Evolutionary conservation across 2,888 invertebrate genomes (phyloP).

Genomic region (Himalopsyche japonica): DNA sequence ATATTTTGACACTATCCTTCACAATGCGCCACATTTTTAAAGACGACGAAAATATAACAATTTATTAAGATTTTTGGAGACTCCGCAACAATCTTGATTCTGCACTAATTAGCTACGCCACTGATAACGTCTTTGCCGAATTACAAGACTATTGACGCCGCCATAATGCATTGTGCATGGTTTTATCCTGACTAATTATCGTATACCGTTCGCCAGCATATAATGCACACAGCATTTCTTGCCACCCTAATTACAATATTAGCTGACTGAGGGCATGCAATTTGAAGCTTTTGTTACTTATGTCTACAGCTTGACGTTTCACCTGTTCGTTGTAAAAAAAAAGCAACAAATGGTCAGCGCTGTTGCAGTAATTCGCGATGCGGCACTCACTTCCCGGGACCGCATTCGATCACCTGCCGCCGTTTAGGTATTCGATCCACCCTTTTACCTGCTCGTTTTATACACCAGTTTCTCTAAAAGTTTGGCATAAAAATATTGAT

Average conservation of each 20-base stretch:
- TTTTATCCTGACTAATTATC: too few relatives aligned
- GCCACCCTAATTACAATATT: not conserved
- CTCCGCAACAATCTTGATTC: too few relatives aligned
- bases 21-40: too few relatives aligned
- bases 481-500: not conserved
- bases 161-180: too few relatives aligned
- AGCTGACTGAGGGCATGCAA: not conserved
- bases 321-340: not conserved
- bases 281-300: not conserved
- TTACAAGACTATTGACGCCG: too few relatives aligned
- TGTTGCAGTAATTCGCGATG: not conserved
- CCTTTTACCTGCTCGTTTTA: not conserved
- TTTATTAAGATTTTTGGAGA: too few relatives aligned
- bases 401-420: not conserved
- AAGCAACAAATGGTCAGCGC: not conserved
- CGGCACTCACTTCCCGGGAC: not conserved
- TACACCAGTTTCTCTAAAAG: not conserved
- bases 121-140: too few relatives aligned
- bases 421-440: not conserved
- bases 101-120: too few relatives aligned
- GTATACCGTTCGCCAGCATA: not conserved
- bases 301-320: not conserved
- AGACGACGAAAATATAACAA: too few relatives aligned
- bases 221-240: not conserved
- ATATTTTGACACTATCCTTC: too few relatives aligned